Percentiles rank a stretch among this genome's conserved stretches.
These are phyloP conservation scores for Hippocampus abdominalis DNA, from an alignment of 2,113 vertebrate species.

Conservation along the genomic window DNA sequence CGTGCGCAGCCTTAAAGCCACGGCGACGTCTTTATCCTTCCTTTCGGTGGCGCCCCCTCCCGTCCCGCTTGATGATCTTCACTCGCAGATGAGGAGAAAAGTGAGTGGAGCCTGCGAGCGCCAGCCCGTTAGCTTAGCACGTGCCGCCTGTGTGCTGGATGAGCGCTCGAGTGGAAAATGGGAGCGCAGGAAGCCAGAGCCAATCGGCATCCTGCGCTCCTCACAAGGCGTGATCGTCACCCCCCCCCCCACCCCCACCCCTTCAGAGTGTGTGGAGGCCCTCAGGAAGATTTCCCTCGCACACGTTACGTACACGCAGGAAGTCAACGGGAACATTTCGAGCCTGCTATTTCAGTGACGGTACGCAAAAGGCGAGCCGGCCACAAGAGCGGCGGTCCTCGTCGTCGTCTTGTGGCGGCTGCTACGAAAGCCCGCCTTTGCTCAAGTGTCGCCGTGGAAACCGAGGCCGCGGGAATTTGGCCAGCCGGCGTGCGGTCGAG, in stretches of 20 bases:
- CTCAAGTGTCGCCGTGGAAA: no score
- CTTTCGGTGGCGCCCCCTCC: background rate
- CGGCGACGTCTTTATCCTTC: background rate
- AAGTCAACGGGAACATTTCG: background rate
- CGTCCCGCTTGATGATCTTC: background rate
- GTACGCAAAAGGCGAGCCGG: no score
- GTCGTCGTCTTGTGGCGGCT: background rate
- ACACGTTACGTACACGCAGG: background rate
- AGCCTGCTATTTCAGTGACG: no score
- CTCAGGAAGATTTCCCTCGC: background rate
- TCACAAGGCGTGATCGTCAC: background rate
- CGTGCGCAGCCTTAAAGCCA: background rate
- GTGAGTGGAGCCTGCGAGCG: background rate
- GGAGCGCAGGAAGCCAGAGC: background rate
- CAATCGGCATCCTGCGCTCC: background rate
- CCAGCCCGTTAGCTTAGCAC: background rate
- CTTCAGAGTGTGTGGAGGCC: background rate
- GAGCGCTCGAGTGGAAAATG: slow-evolving; percentile 7
- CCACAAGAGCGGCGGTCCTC: no score
- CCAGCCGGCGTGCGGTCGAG: no score
- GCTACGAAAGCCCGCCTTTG: no score
- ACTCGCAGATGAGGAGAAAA: no score
- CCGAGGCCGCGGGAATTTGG: no score
- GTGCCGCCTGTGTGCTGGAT: slow-evolving; percentile 2
- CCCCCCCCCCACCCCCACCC: background rate